Percentiles rank a stretch among this genome's conserved stretches.
Conservation (phyloP, 2,797 vertebrate genomes). For the Pogoniulus pusillus region DNA sequence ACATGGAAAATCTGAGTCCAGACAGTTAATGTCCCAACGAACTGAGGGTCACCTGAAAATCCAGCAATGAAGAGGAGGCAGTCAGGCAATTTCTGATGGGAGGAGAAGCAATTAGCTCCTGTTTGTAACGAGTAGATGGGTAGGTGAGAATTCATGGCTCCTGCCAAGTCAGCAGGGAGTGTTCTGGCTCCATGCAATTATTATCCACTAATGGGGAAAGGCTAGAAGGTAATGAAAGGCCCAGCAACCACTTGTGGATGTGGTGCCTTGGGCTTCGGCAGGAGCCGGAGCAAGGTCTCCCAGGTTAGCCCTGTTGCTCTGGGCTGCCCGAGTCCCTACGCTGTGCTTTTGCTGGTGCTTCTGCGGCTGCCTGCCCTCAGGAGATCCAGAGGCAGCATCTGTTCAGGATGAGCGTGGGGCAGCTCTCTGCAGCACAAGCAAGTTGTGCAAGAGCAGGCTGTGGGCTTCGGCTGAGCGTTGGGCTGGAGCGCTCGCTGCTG, state of each 20-base stretch:
- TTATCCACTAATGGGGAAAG: neutral
- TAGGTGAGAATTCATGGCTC: slow-evolving; percentile 38
- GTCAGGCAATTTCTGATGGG: neutral
- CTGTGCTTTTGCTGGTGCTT: neutral
- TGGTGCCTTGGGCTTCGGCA: neutral
- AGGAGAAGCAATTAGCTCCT: slow-evolving; percentile 4
- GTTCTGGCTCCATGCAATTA: neutral
- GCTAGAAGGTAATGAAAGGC: neutral
- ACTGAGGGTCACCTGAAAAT: neutral
- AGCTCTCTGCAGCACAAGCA: neutral
- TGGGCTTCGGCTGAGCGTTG: neutral
- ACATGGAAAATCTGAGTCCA: slow-evolving; percentile 18
- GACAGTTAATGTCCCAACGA: neutral
- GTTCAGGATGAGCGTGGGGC: accelerated
- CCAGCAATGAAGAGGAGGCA: neutral
- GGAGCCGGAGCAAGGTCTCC: neutral
- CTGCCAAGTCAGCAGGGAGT: neutral
- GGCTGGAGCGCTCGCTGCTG: neutral
- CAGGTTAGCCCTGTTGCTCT: accelerated
- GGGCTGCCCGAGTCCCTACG: accelerated
- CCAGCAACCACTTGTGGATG: neutral
- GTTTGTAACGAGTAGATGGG: neutral
- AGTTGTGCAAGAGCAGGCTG: neutral
- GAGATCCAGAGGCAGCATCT: neutral
- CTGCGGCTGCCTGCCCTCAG: neutral